Percentiles rank a stretch among this genome's conserved stretches.
These are phyloP conservation scores for Euwallacea similis DNA, from an alignment of 1,140 invertebrate genomes.

Conservation along the genomic window DNA sequence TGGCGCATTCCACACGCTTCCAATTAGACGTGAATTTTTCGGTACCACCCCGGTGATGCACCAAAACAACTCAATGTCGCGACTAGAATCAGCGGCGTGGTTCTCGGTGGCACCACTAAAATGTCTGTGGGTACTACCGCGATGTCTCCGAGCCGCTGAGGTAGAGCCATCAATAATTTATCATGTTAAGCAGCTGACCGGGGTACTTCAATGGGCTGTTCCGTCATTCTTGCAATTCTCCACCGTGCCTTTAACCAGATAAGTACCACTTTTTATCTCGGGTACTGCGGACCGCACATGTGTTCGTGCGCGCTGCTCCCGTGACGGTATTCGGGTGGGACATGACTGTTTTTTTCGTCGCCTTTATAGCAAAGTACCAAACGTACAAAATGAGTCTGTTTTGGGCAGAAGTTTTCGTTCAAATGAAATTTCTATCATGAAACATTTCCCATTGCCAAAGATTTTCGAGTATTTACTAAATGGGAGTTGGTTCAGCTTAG, in stretches of 20 bases:
- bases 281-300: conserved; percentile 23
- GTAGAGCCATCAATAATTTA: conserved; percentile 28
- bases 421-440: too few species aligned
- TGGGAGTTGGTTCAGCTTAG: too few species aligned
- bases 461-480: too few species aligned
- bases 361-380: too few species aligned
- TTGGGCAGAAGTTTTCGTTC: too few species aligned
- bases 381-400: too few species aligned
- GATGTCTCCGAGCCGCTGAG: background rate
- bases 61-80: conserved; percentile 20
- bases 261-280: conserved; percentile 32
- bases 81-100: conserved; percentile 5
- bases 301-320: conserved; percentile 12
- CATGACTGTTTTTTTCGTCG: too few species aligned
- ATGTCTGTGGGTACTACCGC: conserved; percentile 8
- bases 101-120: conserved; percentile 15
- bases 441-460: too few species aligned
- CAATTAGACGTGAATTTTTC: background rate
- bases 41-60: conserved; percentile 11
- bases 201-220: conserved; percentile 33
- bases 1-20: background rate
- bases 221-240: conserved; percentile 34
- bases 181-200: conserved; percentile 26
- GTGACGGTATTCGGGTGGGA: conserved; percentile 13
- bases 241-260: conserved; percentile 29